These are phyloP conservation scores for Pinna nobilis DNA, from an alignment of 1,140 invertebrate species.

Conservation along the genomic window DNA sequence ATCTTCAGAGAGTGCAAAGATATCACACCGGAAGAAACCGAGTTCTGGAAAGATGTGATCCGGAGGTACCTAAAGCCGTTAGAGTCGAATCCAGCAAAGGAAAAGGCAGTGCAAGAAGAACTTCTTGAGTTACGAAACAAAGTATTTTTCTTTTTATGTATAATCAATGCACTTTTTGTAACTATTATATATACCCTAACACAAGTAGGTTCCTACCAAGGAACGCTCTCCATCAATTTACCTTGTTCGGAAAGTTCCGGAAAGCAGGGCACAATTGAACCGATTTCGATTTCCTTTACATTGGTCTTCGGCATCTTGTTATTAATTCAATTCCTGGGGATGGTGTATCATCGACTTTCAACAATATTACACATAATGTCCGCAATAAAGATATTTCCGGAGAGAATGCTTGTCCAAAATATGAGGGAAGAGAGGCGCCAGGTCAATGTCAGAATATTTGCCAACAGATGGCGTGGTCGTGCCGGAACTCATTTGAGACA, in stretches of 20 bases:
- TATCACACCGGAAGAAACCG: conserved; percentile 13
- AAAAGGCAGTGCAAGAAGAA: conserved; percentile 8
- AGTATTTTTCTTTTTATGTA: conserved; percentile 75
- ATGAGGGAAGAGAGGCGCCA: too few species aligned
- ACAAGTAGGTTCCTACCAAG: background rate
- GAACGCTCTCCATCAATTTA: background rate
- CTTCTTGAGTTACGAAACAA: conserved; percentile 92
- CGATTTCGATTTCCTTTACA: conserved; percentile 96
- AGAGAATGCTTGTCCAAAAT: too few species aligned
- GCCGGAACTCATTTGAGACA: too few species aligned
- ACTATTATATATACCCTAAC: conserved; percentile 47
- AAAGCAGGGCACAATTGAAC: conserved; percentile 79
- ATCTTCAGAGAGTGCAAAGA: background rate
- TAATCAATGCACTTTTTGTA: conserved; percentile 52
- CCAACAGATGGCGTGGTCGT: too few species aligned
- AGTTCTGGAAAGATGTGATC: conserved; percentile 30
- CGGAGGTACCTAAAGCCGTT: conserved; percentile 28
- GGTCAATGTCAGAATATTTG: too few species aligned
- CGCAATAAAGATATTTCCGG: conserved; percentile 81
- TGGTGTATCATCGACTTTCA: conserved; percentile 98
- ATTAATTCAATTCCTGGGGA: conserved; percentile 95
- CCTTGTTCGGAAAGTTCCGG: conserved; percentile 14
- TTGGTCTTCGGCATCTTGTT: conserved; percentile 97
- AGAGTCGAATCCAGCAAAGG: background rate
- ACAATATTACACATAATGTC: conserved; percentile 97